Evolutionary conservation across 2,113 vertebrate genomes (phyloP), one percentile per base, ranked within the genome.

Genomic region (Corydoras sp.): DNA sequence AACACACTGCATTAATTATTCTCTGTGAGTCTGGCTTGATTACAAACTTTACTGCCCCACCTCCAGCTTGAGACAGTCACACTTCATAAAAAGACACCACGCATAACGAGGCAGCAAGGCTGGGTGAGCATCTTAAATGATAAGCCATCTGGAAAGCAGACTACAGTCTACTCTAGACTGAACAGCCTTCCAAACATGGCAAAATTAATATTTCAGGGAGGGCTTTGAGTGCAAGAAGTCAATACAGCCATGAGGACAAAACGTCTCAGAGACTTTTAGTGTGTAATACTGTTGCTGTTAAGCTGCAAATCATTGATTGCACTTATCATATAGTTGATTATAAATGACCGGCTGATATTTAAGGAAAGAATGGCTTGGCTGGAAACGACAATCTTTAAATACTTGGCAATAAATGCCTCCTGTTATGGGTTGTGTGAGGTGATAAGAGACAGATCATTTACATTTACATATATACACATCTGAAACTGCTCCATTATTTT

Each of bases 51-150:
- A 55, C n/a, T 55, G 12, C 35, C n/a, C 43, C 68, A 55, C 31
- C 30, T 54, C 32, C 32, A 66, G 58, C 14, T 62, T n/a, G 9
- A 55, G 29, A 51, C 14, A 32, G 58, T 62, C 68, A 68, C 48
- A 56, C 55, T 56, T 50, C 65, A 74, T 71, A 71, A 75, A 74
- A 74, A 15, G 24, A 56, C 55, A 54, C 29, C 62, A 65, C 29
- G 35, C 10, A 56, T 71, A 18, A 58, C 24, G 24, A 58, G 14
- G 54, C 51, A 35, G 9, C 5, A 31, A 69, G 32, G 53, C 48
- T 62, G 49, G 58, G 35, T 54, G 71, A 60, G 58, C 51, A 14
- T 18, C 65, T 65, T 75, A 8, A 43, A 75, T 51, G 15, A 9
- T 56, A 50, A 3, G 12, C 62, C 29, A 14, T 15, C 48, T 63